These are phyloP conservation scores for Drosophila birchii DNA, from an alignment of 2,888 invertebrate species.

Conservation along the genomic window DNA sequence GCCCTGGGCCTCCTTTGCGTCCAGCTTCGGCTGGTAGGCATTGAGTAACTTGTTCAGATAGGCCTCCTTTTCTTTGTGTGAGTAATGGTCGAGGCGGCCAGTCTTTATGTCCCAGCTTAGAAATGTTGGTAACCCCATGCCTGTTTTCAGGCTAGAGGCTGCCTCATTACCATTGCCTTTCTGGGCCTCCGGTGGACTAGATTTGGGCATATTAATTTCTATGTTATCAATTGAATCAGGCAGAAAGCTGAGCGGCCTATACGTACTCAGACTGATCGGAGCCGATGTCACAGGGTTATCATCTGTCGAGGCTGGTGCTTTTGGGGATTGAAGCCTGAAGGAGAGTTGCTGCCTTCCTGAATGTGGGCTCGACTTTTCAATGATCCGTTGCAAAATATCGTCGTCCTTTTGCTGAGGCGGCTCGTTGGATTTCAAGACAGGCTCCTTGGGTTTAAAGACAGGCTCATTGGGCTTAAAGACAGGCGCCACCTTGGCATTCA, in stretches of 20 bases:
- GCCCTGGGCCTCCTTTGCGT: conserved; percentile 6
- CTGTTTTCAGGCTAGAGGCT: neutral
- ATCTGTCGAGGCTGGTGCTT: neutral
- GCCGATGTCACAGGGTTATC: neutral
- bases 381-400: conserved; percentile 40
- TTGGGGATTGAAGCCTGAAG: neutral
- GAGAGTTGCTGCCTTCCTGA: neutral
- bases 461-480: neutral
- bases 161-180: neutral
- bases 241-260: conserved; percentile 35
- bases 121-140: conserved; percentile 53
- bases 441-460: neutral
- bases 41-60: conserved; percentile 58
- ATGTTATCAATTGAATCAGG: conserved; percentile 33
- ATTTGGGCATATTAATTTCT: conserved; percentile 4
- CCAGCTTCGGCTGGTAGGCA: conserved; percentile 43
- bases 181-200: conserved; percentile 32
- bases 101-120: conserved; percentile 62
- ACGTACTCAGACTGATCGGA: neutral
- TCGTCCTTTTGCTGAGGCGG: conserved; percentile 7
- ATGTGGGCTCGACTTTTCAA: conserved; percentile 33
- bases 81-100: conserved; percentile 35
- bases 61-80: conserved; percentile 40
- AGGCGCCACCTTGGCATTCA: neutral
- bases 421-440: neutral